Conservation (phyloP, 1,140 invertebrate species). For the Tetramorium simillimum region DNA sequence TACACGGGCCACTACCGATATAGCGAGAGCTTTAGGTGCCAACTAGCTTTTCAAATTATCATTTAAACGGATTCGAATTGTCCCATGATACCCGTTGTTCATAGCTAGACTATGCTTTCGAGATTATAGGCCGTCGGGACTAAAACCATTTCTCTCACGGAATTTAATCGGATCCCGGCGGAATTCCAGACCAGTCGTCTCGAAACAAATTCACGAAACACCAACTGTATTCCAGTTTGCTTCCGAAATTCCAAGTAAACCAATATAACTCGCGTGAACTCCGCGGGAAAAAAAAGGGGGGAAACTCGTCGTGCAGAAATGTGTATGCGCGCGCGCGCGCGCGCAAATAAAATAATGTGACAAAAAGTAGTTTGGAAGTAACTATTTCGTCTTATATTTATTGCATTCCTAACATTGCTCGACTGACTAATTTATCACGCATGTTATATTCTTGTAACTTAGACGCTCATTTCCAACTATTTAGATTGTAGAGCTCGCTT, state of each 20-base stretch:
- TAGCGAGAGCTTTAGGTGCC: constrained; percentile 44
- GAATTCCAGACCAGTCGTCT: constrained; percentile 44
- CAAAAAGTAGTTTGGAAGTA: neutral
- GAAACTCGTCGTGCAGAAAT: neutral
- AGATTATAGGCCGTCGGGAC: constrained; percentile 75
- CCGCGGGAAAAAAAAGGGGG: neutral
- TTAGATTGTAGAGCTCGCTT: neutral
- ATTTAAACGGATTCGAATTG: constrained; percentile 82
- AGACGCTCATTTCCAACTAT: constrained; percentile 2
- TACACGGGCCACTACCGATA: constrained; percentile 41
- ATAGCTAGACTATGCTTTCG: constrained; percentile 71
- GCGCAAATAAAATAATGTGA: constrained; percentile 9
- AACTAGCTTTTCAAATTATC: constrained; percentile 78
- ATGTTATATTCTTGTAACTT: neutral
- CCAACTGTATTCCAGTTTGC: constrained; percentile 69
- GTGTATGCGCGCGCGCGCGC: neutral
- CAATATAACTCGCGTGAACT: constrained; percentile 19
- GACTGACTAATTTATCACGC: neutral
- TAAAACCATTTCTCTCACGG: constrained; percentile 52
- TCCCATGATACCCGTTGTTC: constrained; percentile 65
- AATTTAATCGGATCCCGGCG: constrained; percentile 59
- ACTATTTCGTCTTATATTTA: constrained; percentile 21
- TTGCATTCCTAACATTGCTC: neutral
- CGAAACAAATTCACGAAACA: constrained; percentile 64
- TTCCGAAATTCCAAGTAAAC: constrained; percentile 69